Evolutionary conservation across 2,797 vertebrate species (phyloP).

Genomic region (Alosa sapidissima): DNA sequence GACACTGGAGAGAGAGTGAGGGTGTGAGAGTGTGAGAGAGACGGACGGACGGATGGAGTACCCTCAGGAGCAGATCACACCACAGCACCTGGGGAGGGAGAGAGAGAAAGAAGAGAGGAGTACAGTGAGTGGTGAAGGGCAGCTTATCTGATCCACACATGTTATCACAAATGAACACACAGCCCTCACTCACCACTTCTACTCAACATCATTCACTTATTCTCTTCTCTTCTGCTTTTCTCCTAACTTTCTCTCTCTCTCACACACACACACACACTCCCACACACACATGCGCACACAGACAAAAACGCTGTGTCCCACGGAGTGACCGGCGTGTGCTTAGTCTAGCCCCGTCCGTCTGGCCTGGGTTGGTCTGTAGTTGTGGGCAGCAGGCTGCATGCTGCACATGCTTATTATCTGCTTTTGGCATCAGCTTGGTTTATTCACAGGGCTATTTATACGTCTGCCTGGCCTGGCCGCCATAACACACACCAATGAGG

Average conservation of each 20-base stretch:
- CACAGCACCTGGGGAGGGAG: background rate
- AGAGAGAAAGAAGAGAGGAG: background rate
- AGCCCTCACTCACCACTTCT: background rate
- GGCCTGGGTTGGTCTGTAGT: background rate
- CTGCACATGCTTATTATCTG: constrained; percentile 4
- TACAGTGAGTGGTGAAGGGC: background rate
- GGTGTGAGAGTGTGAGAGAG: background rate
- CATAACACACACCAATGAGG: background rate
- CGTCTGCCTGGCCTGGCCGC: background rate
- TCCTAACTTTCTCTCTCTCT: too few relatives aligned
- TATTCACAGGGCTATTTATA: constrained; percentile 3
- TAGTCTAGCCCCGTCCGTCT: background rate
- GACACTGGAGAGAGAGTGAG: background rate
- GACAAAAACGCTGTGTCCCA: background rate
- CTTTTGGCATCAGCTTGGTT: background rate
- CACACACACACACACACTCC: background rate
- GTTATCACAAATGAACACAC: background rate
- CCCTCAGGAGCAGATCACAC: background rate
- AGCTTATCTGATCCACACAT: background rate
- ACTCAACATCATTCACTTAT: too few relatives aligned
- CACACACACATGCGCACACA: background rate
- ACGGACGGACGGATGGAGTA: background rate
- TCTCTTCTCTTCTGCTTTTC: too few relatives aligned
- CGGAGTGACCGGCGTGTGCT: background rate
- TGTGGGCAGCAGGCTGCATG: background rate